Conservation (phyloP, 2,113 vertebrate genomes). For the Campylorhamphus procurvoides region DNA sequence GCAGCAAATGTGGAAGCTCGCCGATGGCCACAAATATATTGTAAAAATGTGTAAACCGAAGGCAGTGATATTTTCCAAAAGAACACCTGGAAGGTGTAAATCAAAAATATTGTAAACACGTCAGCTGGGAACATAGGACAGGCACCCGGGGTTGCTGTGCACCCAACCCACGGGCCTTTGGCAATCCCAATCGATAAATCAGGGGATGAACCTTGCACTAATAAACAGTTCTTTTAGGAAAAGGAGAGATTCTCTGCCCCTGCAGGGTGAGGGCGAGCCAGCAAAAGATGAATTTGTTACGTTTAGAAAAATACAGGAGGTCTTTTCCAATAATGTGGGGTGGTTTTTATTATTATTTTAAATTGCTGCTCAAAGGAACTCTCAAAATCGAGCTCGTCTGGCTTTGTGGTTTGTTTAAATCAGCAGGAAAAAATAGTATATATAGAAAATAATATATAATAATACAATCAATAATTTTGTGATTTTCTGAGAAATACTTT, state of each 20-base stretch:
- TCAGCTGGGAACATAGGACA: conserved; percentile 78
- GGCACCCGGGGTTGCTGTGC: conserved; percentile 48
- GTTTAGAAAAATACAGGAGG: neutral
- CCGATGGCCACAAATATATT: conserved; percentile 74
- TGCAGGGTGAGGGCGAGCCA: neutral
- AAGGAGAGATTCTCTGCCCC: conserved; percentile 13
- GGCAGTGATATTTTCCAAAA: conserved; percentile 76
- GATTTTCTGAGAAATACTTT: neutral
- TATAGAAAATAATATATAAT: neutral
- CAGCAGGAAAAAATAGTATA: neutral
- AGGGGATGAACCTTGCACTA: conserved; percentile 39
- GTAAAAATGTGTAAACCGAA: conserved; percentile 75
- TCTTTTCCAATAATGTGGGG: fast-evolving
- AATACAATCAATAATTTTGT: fast-evolving
- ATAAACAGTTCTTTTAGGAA: conserved; percentile 30
- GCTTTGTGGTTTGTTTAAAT: neutral
- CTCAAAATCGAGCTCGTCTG: fast-evolving
- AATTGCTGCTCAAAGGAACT: neutral
- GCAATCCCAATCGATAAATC: conserved; percentile 66
- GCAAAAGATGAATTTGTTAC: neutral
- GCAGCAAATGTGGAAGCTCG: conserved; percentile 77
- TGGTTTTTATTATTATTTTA: neutral
- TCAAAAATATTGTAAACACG: conserved; percentile 89
- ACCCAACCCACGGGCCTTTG: neutral
- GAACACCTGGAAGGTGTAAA: conserved; percentile 96